Evolutionary conservation across 1,140 invertebrate species (phyloP).

Genomic region (Luehdorfia chinensis): DNA sequence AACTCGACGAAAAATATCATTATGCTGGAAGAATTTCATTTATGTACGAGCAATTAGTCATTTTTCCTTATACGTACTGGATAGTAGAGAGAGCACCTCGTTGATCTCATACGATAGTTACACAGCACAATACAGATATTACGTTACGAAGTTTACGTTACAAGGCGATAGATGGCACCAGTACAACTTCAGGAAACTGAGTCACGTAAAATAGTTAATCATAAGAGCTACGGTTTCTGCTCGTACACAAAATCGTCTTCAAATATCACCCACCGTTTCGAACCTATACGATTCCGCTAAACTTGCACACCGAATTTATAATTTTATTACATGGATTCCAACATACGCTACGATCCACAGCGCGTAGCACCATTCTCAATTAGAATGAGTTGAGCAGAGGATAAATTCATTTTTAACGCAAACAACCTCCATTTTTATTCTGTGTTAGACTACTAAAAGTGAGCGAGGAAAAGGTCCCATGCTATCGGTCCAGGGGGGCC

Average conservation of each 20-base stretch:
- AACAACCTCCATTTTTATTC: no score
- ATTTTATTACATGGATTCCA: neutral
- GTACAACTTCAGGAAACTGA: no score
- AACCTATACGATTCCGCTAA: conserved; percentile 1
- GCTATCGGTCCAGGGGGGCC: no score
- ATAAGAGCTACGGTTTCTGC: no score
- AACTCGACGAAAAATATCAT: neutral
- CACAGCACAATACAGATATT: no score
- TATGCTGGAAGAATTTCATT: neutral
- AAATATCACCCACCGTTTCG: neutral
- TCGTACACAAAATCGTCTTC: conserved; percentile 6
- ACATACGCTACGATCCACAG: neutral
- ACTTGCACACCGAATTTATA: neutral
- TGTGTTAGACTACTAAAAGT: conserved; percentile 9
- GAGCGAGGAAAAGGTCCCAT: conserved; percentile 1
- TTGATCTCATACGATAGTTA: no score
- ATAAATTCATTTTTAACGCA: neutral
- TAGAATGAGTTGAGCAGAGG: neutral
- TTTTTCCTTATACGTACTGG: no score
- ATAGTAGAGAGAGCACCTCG: no score
- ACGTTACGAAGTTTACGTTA: no score
- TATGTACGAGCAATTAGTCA: conserved; percentile 9
- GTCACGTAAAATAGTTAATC: no score
- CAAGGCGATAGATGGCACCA: no score
- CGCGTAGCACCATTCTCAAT: conserved; percentile 1